Evolutionary conservation across 2,797 vertebrate species (phyloP).

Genomic region (Calcarius lapponicus): DNA sequence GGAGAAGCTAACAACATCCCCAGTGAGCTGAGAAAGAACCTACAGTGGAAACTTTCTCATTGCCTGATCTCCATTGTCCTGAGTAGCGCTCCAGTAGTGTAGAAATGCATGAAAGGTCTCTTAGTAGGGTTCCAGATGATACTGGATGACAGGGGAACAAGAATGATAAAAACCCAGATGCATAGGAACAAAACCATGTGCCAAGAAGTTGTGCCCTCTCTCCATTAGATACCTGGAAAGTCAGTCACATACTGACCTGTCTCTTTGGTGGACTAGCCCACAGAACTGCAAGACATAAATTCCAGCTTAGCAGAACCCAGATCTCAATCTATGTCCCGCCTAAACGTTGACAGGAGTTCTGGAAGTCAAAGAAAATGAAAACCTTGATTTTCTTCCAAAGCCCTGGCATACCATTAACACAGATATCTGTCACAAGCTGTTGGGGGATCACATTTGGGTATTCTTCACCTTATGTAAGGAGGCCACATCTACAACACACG

Average conservation of each 20-base stretch:
- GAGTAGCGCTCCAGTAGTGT: neutral
- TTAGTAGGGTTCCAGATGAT: neutral
- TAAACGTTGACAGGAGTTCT: neutral
- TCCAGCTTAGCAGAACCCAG: neutral
- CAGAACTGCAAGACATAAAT: neutral
- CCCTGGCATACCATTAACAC: neutral
- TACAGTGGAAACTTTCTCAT: neutral
- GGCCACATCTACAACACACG: neutral
- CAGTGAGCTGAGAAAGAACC: neutral
- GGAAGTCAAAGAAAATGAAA: neutral
- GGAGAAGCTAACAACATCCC: constrained; percentile 50
- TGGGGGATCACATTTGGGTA: neutral
- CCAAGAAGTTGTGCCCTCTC: neutral
- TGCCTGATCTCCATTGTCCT: neutral
- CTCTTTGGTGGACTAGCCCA: neutral
- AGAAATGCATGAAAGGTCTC: neutral
- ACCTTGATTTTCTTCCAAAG: neutral
- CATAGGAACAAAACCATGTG: neutral
- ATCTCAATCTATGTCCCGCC: neutral
- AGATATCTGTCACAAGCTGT: neutral
- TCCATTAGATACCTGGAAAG: neutral
- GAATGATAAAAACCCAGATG: neutral
- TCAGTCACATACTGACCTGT: neutral
- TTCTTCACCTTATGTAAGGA: neutral
- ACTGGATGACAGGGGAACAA: neutral